phyloP scores from a whole-genome alignment of 2,113 vertebrate genomes.

The Podarcis muralis region DNA sequence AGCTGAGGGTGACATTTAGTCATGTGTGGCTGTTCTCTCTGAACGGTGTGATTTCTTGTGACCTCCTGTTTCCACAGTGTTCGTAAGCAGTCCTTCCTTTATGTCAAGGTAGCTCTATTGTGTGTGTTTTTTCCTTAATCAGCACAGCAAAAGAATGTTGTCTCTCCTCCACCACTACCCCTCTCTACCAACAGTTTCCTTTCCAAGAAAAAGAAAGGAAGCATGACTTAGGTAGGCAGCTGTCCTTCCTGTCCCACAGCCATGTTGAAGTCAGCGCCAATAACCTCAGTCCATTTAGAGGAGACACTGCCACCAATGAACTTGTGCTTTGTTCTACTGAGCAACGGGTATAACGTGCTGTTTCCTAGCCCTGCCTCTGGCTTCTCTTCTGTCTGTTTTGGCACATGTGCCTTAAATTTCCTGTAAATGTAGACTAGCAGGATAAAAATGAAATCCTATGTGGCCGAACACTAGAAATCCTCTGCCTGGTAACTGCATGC shows the following conservation, averaged over 20 bases:
- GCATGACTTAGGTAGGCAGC: neutral
- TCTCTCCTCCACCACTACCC: neutral
- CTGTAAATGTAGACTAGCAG: conserved; percentile 44
- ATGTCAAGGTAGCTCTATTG: neutral
- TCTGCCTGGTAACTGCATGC: neutral
- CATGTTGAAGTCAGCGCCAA: neutral
- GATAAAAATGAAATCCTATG: conserved; percentile 47
- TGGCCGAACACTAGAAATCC: neutral
- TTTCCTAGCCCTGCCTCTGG: conserved; percentile 49
- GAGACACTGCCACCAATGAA: conserved; percentile 13
- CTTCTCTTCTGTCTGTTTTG: conserved; percentile 39
- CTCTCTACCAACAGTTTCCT: neutral
- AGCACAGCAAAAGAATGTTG: neutral
- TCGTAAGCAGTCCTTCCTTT: neutral
- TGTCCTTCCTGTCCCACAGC: neutral
- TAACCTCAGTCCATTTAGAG: neutral
- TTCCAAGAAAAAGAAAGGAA: neutral
- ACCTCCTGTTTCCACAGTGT: neutral
- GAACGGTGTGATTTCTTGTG: neutral
- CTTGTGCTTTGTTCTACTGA: conserved; percentile 20
- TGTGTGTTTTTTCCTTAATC: neutral
- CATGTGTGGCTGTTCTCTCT: neutral
- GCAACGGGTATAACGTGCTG: conserved; percentile 40
- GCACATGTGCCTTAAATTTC: conserved; percentile 44
- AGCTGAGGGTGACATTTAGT: neutral